Evolutionary conservation across 2,888 invertebrate species (phyloP), one percentile per base, ranked within the genome.

Genomic region (Augochlorella aurata): DNA sequence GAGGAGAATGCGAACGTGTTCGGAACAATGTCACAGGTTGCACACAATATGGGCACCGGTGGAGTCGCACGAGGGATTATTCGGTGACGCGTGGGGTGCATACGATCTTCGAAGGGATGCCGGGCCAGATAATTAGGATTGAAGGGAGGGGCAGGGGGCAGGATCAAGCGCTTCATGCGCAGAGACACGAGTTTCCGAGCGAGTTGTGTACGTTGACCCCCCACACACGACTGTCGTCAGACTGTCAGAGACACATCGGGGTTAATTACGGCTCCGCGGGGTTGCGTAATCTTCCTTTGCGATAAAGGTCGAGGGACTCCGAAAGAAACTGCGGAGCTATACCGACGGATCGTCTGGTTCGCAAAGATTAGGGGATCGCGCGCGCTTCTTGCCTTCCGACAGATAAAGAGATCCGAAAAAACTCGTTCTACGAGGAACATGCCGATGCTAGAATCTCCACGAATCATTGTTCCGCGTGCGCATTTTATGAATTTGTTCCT

Each of bases 1-100:
- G 65, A 21, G 38, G 81, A 83, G 79, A 85, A 81, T 82, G 78
- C 69, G 82, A 84, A 89, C 88, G 86, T 83, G 86, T 88, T 74
- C 75, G 79, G 81, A 71, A 87, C 85, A 89, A 89, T 88, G 87
- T 88, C 81, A 78, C 82, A 77, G 83, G 82, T 82, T 84, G 80
- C 85, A 65, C 77, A 84, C 82, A 86, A 86, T 84, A 74, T 83
- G 79, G 71, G 82, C 80, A 86, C 73, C 77, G 81, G 75, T 54
- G 81, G 82, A 77, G 77, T 76, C 77, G 63, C 75, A 74, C 78
- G 70, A 52, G 80, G 83, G 79, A 82, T 84, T 87, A 88, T 88
- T 88, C 79, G 86, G 66, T 47, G 63, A 68, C 79, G 79, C 70
- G 80, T 70, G 63, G 75, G 77, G 77, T 74, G 79, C 79, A 44